Evolutionary conservation across 2,888 invertebrate genomes (phyloP), one percentile per base, ranked within the genome.

Genomic region (Ophonus ardosiacus): DNA sequence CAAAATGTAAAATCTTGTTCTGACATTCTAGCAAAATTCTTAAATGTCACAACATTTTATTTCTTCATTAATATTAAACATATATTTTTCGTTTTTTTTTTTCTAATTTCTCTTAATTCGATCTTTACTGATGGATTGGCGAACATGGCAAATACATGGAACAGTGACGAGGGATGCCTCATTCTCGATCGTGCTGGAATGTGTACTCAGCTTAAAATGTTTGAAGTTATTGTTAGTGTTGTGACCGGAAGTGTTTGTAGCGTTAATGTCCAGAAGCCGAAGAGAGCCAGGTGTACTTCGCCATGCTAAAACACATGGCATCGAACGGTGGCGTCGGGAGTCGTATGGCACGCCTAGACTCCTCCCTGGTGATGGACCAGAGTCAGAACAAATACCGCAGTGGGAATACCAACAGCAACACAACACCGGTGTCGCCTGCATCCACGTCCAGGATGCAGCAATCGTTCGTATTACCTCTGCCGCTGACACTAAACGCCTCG

Each of bases 221-320:
- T 1, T n/a, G 13, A 13, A n/a, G n/a, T n/a, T n/a, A n/a, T n/a
- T 56, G 81, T 65, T 80, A 57, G 61, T 40, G 63, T 38, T 59
- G 18, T 31, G 7, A 0, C 4, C 8, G 74, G 43, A 51, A 43
- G 43, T 15, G 13, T 79, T 68, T 40, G 40, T 40, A 78, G 59
- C 56, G 59, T 61, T 57, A 83, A 63, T 61, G 21, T 63, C 31
- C 31, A 31, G 31, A 31, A 51, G 71, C 63, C 18, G 76, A 85
- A 85, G 78, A 90, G 90, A 90, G 88, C 88, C 90, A 90, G 91
- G 90, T 91, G 90, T 90, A 91, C 91, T 90, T 90, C 89, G 89
- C 89, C 91, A 95, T 95, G 95, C 93, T 95, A 93, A 95, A 95
- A 92, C 95, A 95, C 92, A 95, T 95, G 90, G 92, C 92, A 87